Evolutionary conservation across 2,797 vertebrate genomes (phyloP), one percentile per base, ranked within the genome.

Genomic region (Sebastiscus tertius): DNA sequence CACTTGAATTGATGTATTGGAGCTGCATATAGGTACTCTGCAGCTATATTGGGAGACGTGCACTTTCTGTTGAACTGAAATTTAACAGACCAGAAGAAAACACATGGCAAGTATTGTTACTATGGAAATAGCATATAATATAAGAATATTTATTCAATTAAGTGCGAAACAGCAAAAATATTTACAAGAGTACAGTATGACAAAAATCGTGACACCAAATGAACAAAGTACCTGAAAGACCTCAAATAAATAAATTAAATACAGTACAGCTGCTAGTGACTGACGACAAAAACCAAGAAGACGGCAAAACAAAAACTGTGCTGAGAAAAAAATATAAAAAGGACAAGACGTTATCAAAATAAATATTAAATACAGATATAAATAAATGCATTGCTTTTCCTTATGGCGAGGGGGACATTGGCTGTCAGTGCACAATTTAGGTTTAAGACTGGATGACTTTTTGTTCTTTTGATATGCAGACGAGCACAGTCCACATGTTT

Each of bases 341-440:
- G 77, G 79, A 91, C 87, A 69, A 89, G 71, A 94, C 70, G 65
- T 88, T 84, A 92, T 89, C 81, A 92, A 96, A 96, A 96, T 96
- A 96, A 96, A 96, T 96, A 96, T 95, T 96, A 96, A 96, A 96
- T 96, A 96, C 90, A 84, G 86, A 87, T 92, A 96, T 96, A 96
- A 96, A 96, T 95, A 95, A 93, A 95, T 83, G 89, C 79, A 93
- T 94, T 94, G 93, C 72, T 93, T 84, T 74, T 91, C 74, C 67
- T 78, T 82, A 79, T 80, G 80, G 84, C 60, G 36, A 84, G 72
- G 72, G 64, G 71, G 80, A 82, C 77, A 82, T 83, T 88, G 79
- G 85, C 86, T 74, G 65, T 91, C 85, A 88, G 87, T 87, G 77
- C 86, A 87, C 82, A 84, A 74, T 84, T 89, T 76, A 68, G 78